Percentiles rank a stretch among this genome's conserved stretches.
These are phyloP conservation scores for Recurvirostra avosetta DNA, from an alignment of 2,113 vertebrate species.

Conservation along the genomic window DNA sequence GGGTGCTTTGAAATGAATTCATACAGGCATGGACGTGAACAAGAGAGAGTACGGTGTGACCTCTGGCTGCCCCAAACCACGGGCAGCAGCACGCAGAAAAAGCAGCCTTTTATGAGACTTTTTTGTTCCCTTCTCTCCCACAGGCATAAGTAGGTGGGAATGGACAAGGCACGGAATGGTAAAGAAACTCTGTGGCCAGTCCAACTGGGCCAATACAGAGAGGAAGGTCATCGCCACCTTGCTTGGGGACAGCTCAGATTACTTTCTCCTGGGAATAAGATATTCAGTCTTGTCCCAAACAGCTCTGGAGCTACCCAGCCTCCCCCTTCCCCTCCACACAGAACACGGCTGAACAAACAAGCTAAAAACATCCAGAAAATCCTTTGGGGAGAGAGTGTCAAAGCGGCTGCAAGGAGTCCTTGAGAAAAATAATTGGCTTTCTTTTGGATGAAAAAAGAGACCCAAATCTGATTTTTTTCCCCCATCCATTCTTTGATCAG, in stretches of 20 bases:
- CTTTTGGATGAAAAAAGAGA: background rate
- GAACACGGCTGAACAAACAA: conserved; percentile 6
- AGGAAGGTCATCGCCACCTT: conserved; percentile 12
- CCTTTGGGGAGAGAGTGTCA: conserved; percentile 20
- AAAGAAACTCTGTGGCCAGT: background rate
- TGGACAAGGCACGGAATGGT: background rate
- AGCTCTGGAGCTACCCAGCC: background rate
- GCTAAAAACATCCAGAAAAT: conserved; percentile 26
- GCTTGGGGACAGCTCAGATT: background rate
- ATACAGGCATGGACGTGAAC: background rate
- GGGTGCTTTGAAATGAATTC: conserved; percentile 34
- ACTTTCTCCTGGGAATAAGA: background rate
- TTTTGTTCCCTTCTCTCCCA: background rate
- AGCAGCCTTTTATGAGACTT: background rate
- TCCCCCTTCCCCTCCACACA: background rate
- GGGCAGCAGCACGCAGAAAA: conserved; percentile 18
- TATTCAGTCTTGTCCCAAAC: background rate
- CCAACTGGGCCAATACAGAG: background rate
- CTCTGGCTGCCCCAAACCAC: conserved; percentile 8
- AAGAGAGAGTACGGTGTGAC: background rate
- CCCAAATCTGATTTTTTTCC: background rate
- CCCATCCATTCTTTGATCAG: conserved; percentile 11
- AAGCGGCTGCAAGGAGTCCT: conserved; percentile 1
- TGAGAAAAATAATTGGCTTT: conserved; percentile 49
- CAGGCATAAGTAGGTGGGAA: conserved; percentile 15